A percentile compares a stretch with the other conserved stretches of the same genome.
Conservation (phyloP, 2,113 vertebrate genomes). For the Pseudorhombus dupliciocellatus region DNA sequence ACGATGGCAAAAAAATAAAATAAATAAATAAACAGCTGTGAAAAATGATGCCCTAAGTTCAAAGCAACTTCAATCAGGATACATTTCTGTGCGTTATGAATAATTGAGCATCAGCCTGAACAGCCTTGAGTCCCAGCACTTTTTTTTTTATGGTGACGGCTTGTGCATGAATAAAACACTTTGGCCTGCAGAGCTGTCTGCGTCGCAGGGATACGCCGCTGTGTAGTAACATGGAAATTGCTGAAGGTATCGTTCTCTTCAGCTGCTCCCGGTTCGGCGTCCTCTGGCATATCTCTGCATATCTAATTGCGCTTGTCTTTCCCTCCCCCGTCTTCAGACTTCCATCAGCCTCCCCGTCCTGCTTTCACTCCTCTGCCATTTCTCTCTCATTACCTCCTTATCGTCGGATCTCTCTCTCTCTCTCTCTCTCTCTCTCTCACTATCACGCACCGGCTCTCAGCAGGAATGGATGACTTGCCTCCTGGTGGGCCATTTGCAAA, state of each 20-base stretch:
- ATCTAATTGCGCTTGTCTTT: constrained; percentile 30
- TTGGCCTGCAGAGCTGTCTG: constrained; percentile 70
- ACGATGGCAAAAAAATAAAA: constrained; percentile 22
- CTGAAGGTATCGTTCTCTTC: constrained; percentile 47
- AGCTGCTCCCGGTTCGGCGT: constrained; percentile 30
- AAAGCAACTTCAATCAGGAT: constrained; percentile 85
- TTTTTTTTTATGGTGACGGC: constrained; percentile 61
- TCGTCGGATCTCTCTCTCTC: constrained; percentile 31
- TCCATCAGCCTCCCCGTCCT: constrained; percentile 5
- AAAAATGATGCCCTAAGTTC: constrained; percentile 83
- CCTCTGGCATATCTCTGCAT: constrained; percentile 24
- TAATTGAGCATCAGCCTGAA: constrained; percentile 81
- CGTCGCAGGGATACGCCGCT: constrained; percentile 47
- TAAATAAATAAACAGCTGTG: constrained; percentile 59
- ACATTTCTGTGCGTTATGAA: constrained; percentile 83
- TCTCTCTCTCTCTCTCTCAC: background rate
- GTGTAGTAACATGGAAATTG: constrained; percentile 63
- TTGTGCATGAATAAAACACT: constrained; percentile 81
- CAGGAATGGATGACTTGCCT: constrained; percentile 24
- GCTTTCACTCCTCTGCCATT: constrained; percentile 12
- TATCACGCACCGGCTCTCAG: background rate
- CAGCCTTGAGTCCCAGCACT: constrained; percentile 77
- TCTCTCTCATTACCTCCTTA: constrained; percentile 48
- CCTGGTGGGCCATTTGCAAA: constrained; percentile 28
- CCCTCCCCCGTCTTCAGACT: constrained; percentile 27